Base-by-base conservation (phyloP, 2,797 vertebrate genomes). In the Holocentrus rufus region DNA sequence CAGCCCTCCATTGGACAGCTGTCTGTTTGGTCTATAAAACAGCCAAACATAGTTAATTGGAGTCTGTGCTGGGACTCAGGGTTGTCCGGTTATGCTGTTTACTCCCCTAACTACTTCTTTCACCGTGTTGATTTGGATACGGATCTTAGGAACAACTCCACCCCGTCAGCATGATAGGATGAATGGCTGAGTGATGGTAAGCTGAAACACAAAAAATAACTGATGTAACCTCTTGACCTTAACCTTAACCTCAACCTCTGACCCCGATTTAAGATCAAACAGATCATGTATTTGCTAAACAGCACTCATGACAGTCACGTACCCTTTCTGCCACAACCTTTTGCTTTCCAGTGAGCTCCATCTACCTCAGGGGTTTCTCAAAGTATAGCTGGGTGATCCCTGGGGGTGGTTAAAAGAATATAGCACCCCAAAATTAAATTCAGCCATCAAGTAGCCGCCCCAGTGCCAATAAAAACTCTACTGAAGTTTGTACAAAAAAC, bases 121-220 rank as follows among this genome's bases (percentile, higher is more conserved):
- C 2, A 7, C 14, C 52, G 7, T 13, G 63, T 64, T 67, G 30
- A 69, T 56, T 70, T 68, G 49, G 31, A 59, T 68, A 20, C 59
- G 56, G 54, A 71, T 34, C 46, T 69, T 14, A 79, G 54, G 30
- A 59, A 8, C 3, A 18, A 47, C 31, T 2, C 23, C 15, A 13
- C 11, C 23, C 57, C 20, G 0, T 58, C 47, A 67, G 22, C 50
- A 69, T 39, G 84, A 52, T 46, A 14, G 76, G 66, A 64, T 72
- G 62, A 68, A 63, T 72, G 60, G 50, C 67, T 75, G 64, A 78
- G 76, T 69, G 73, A 76, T 65, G 75, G 77, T 81, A 75, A 85
- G 68, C 61, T 61, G 62, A 84, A 78, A 74, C 80, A 81, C 30
- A 74, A 90, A 84, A 83, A 86, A 88, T 77, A 89, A 88, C 39